Conservation (phyloP, 1,140 invertebrate genomes). For the Portunus trituberculatus region DNA sequence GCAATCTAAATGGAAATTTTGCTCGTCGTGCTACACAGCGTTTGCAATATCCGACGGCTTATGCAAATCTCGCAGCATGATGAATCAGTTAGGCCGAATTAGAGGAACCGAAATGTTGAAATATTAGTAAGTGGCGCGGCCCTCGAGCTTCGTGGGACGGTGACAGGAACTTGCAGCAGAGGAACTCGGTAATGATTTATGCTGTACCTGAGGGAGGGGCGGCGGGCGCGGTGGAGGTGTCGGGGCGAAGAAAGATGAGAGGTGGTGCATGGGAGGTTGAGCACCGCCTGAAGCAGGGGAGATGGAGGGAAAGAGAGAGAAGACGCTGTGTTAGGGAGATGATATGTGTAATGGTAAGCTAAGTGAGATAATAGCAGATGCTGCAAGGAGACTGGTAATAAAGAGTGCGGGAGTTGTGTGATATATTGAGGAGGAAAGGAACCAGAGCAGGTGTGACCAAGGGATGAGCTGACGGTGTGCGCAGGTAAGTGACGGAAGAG, state of each 20-base stretch:
- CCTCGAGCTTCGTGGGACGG: background rate
- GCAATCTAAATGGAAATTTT: conserved; percentile 70
- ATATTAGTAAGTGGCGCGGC: conserved; percentile 47
- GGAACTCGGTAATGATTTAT: conserved; percentile 34
- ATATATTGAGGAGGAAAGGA: too few relatives aligned
- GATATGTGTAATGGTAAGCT: too few relatives aligned
- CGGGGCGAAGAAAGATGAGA: background rate
- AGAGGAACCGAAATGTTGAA: conserved; percentile 58
- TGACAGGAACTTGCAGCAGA: background rate
- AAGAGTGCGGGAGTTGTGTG: too few relatives aligned
- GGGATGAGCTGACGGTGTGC: too few relatives aligned
- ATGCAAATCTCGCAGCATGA: conserved; percentile 60
- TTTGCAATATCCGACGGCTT: conserved; percentile 62
- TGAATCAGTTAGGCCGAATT: conserved; percentile 68
- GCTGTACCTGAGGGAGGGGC: background rate
- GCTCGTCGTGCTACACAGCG: conserved; percentile 52
- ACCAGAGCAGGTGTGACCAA: too few relatives aligned
- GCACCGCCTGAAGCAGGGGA: background rate
- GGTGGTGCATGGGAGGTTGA: background rate
- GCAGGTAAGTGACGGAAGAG: background rate
- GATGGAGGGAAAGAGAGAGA: background rate
- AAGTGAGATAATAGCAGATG: too few relatives aligned
- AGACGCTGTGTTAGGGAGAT: background rate
- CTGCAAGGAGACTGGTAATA: too few relatives aligned
- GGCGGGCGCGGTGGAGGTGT: background rate